These are phyloP conservation scores for Vulpes vulpes DNA, from an alignment of 2,113 vertebrate species.

Conservation along the genomic window DNA sequence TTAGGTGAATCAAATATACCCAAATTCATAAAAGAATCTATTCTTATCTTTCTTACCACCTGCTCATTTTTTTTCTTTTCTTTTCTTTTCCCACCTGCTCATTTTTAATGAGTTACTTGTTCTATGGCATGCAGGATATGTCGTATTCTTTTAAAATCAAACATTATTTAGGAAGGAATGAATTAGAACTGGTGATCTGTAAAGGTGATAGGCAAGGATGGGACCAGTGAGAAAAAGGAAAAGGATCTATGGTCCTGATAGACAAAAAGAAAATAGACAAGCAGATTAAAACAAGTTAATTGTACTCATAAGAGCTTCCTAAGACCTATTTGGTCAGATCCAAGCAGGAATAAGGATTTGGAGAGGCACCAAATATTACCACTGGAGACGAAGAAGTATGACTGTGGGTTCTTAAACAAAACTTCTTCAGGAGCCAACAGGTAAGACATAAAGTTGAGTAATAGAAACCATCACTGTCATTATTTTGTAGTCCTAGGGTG, in stretches of 20 bases:
- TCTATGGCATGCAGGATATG: neutral
- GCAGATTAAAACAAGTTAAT: neutral
- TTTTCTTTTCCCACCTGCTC: neutral
- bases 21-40: conserved; percentile 24
- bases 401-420: neutral
- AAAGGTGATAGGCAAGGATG: neutral
- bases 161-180: neutral
- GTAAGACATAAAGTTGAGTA: neutral
- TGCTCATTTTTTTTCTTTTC: neutral
- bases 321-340: neutral
- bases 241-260: neutral
- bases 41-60: neutral
- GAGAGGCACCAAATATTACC: neutral
- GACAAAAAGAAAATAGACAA: neutral
- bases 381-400: neutral
- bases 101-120: conserved; percentile 29
- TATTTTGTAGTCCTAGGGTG: neutral
- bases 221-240: neutral
- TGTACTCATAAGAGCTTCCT: neutral
- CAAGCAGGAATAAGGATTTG: neutral
- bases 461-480: neutral
- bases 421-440: neutral
- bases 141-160: conserved; percentile 44
- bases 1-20: conserved; percentile 18
- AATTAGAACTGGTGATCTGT: neutral